These are phyloP conservation scores for Paragorgia papillata DNA, from an alignment of 92 coral and sea anemone genomes.

Conservation along the genomic window DNA sequence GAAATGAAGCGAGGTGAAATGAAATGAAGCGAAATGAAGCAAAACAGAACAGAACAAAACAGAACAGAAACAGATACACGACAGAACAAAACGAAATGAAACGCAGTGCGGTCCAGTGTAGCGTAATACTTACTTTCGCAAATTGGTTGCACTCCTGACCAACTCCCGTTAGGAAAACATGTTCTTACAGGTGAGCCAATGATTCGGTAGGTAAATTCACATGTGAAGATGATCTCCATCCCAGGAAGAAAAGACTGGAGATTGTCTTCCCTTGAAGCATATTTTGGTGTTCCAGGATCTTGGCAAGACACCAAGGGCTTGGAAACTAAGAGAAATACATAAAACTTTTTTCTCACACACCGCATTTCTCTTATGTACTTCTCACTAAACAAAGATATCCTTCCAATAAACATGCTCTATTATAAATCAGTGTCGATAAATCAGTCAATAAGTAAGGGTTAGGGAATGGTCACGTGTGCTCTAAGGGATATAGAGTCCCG, in stretches of 20 bases:
- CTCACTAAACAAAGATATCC: too few species aligned
- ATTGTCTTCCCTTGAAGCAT: slow-evolving; percentile 56
- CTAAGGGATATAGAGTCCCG: too few species aligned
- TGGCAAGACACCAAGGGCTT: slow-evolving; percentile 53
- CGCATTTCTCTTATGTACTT: too few species aligned
- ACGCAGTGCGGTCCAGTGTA: background rate
- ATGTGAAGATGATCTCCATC: slow-evolving; percentile 66
- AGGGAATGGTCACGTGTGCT: too few species aligned
- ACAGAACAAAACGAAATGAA: too few species aligned
- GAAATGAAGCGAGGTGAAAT: too few species aligned
- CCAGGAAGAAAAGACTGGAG: slow-evolving; percentile 68
- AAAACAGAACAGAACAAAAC: too few species aligned
- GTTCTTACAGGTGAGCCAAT: slow-evolving; percentile 57
- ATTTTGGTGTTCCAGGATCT: slow-evolving; percentile 65
- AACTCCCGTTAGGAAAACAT: slow-evolving; percentile 62
- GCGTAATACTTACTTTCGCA: slow-evolving; percentile 58
- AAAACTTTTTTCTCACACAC: background rate
- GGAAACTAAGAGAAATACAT: background rate
- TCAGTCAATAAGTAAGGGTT: too few species aligned
- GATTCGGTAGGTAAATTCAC: slow-evolving; percentile 61
- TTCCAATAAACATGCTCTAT: too few species aligned
- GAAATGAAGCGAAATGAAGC: too few species aligned
- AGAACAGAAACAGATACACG: too few species aligned
- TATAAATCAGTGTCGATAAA: too few species aligned
- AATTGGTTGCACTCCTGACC: slow-evolving; percentile 68